Evolutionary conservation across 2,113 vertebrate species (phyloP).

Genomic region (Clupea harengus): DNA sequence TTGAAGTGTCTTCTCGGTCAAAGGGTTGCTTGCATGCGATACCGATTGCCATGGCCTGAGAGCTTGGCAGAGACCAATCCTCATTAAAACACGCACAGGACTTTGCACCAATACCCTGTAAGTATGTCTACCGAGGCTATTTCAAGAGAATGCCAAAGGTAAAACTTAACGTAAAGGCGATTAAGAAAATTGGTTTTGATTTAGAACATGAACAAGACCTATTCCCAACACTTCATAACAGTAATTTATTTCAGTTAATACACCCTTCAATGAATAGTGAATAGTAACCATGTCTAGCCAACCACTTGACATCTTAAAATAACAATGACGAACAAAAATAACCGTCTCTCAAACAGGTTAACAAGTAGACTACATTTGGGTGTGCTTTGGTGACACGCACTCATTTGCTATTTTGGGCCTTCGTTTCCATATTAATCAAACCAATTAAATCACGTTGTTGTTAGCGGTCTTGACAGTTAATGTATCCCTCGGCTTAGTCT

Average conservation of each 20-base stretch:
- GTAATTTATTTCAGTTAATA: too few relatives aligned
- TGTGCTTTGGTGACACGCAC: not conserved
- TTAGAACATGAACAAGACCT: not conserved
- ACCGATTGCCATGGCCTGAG: conserved; percentile 34
- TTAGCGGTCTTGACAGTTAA: conserved; percentile 60
- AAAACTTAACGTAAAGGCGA: not conserved
- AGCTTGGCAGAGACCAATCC: conserved; percentile 7
- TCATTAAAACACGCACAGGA: conserved; percentile 35
- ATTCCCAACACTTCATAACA: not conserved
- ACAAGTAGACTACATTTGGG: not conserved
- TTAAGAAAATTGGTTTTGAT: not conserved
- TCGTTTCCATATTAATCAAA: conserved; percentile 36
- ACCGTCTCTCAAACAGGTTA: not conserved
- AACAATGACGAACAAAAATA: not conserved
- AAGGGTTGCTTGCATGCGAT: conserved; percentile 37
- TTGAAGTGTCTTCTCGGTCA: conserved; percentile 40
- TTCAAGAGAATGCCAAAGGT: not conserved
- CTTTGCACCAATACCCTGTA: not conserved
- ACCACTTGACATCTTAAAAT: not conserved
- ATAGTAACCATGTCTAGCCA: not conserved
- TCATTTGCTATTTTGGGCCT: conserved; percentile 1
- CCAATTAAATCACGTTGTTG: conserved; percentile 53
- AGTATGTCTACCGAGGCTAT: not conserved
- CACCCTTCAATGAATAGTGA: too few relatives aligned
- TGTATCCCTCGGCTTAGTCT: conserved; percentile 67